Conservation (phyloP, 2,113 vertebrate genomes). For the Macrotis lagotis region DNA sequence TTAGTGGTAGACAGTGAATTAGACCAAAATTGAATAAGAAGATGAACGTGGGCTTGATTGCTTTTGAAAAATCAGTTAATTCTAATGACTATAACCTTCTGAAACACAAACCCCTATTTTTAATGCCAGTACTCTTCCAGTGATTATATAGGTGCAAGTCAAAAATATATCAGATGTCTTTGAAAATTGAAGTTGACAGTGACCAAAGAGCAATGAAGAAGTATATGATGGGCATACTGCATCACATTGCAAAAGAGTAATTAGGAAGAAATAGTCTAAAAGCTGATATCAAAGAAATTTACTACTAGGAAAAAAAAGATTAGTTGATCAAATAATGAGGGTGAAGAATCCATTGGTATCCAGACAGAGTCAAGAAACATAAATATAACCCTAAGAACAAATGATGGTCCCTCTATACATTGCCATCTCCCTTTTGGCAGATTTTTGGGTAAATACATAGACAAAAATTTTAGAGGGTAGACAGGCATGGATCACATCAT, state of each 20-base stretch:
- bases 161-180: not conserved
- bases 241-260: not conserved
- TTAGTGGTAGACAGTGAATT: not conserved
- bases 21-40: not conserved
- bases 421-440: not conserved
- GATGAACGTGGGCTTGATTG: not conserved
- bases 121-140: not conserved
- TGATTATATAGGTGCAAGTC: not conserved
- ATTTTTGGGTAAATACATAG: not conserved
- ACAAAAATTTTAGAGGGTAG: not conserved
- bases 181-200: not conserved
- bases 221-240: not conserved
- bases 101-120: not conserved
- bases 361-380: not conserved
- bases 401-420: too few species aligned
- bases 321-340: not conserved
- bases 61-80: not conserved
- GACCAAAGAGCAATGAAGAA: not conserved
- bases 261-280: not conserved
- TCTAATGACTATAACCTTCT: not conserved
- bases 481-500: not conserved
- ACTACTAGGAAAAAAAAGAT: not conserved
- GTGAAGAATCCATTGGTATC: not conserved
- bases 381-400: not conserved
- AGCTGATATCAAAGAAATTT: not conserved